These are phyloP conservation scores for Trichogramma dendrolimi DNA, from an alignment of 2,888 invertebrate species.

Conservation along the genomic window DNA sequence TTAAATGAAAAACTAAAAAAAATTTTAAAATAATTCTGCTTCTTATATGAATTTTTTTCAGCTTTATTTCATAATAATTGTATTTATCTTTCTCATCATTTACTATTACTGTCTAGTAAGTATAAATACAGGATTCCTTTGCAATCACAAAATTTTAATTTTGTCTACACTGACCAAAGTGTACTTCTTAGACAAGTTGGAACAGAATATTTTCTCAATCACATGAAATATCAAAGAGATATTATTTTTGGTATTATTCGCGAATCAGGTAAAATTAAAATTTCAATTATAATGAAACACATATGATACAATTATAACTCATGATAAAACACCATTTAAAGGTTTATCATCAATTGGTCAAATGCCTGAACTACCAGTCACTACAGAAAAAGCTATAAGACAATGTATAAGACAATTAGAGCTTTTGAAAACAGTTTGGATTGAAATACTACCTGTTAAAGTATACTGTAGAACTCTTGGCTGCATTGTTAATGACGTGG, in stretches of 20 bases:
- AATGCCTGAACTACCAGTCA: slow-evolving; percentile 58
- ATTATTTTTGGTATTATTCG: slow-evolving; percentile 72
- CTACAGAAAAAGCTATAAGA: slow-evolving; percentile 68
- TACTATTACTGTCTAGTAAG: slow-evolving; percentile 64
- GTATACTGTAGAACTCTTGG: slow-evolving; percentile 72
- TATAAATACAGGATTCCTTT: slow-evolving; percentile 63
- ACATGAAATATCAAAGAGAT: slow-evolving; percentile 71
- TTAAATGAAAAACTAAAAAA: slow-evolving; percentile 4
- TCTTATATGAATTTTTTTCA: slow-evolving; percentile 44
- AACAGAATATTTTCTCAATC: slow-evolving; percentile 65
- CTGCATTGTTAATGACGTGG: slow-evolving; percentile 63
- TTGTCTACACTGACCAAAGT: slow-evolving; percentile 67
- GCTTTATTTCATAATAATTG: slow-evolving; percentile 90
- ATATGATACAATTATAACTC: not conserved
- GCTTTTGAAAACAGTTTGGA: slow-evolving; percentile 82
- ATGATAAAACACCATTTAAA: slow-evolving; percentile 32
- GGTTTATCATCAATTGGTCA: slow-evolving; percentile 51
- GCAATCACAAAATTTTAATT: slow-evolving; percentile 56
- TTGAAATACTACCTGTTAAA: slow-evolving; percentile 72
- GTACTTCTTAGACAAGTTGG: slow-evolving; percentile 66
- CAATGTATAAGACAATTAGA: slow-evolving; percentile 83
- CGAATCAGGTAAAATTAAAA: slow-evolving; percentile 61
- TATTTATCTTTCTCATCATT: slow-evolving; percentile 76
- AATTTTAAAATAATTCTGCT: slow-evolving; percentile 4
- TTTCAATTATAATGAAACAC: not conserved